Evolutionary conservation across 2,797 vertebrate genomes (phyloP).

Genomic region (Myioborus melanocephalus): DNA sequence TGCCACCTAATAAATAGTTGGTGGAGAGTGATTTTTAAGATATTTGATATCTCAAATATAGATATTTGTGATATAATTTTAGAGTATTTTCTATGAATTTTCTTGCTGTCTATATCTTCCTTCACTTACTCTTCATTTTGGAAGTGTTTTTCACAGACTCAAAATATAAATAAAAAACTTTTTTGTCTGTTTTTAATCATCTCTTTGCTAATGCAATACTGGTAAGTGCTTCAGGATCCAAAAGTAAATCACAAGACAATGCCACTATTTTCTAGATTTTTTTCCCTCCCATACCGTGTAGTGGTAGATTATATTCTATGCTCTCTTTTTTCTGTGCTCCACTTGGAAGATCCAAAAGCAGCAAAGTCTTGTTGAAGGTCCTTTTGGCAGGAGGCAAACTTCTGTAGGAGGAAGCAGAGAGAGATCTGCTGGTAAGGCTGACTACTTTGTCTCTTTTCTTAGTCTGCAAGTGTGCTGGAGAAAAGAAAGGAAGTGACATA

Average conservation of each 20-base stretch:
- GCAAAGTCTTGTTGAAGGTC: not conserved
- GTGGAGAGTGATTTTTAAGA: not conserved
- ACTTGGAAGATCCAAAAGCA: not conserved
- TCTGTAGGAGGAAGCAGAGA: not conserved
- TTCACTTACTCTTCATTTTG: not conserved
- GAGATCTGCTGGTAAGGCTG: not conserved
- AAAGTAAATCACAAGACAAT: not conserved
- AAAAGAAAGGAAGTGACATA: constrained; percentile 48
- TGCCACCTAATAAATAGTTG: not conserved
- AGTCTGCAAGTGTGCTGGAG: not conserved
- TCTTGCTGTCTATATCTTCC: not conserved
- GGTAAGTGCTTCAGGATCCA: not conserved
- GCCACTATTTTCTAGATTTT: not conserved
- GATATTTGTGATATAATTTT: not conserved
- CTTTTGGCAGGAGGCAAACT: not conserved
- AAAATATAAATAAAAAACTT: not conserved
- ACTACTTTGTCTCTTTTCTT: not conserved
- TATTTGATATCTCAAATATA: not conserved
- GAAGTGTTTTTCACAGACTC: not conserved
- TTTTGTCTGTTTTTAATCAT: not conserved
- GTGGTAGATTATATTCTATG: not conserved
- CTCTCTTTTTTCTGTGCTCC: not conserved
- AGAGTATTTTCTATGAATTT: not conserved
- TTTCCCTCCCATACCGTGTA: not conserved
- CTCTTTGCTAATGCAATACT: not conserved